A percentile compares a stretch with the other conserved stretches of the same genome.
phyloP scores from a whole-genome alignment of 2,888 invertebrate species.

The Torymus tubicola region DNA sequence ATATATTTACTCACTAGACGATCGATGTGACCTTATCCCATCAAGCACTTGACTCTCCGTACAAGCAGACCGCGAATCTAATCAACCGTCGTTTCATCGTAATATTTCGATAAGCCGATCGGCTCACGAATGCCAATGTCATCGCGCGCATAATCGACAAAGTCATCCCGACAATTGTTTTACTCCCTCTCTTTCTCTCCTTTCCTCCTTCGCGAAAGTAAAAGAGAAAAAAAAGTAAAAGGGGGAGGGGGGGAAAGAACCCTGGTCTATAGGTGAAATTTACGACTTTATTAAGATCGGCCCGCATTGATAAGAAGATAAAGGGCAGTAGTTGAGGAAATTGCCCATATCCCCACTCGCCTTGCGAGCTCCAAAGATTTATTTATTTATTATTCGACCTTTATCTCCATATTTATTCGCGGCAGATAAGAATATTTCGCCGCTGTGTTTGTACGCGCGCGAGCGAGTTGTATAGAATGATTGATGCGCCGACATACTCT shows the following conservation, averaged over 20 bases:
- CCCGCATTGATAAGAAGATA: constrained; percentile 48
- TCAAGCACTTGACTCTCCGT: too few relatives aligned
- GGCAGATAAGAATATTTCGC: constrained; percentile 52
- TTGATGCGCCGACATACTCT: constrained; percentile 48
- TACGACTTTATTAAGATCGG: constrained; percentile 55
- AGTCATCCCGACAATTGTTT: constrained; percentile 24
- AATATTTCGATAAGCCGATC: not conserved
- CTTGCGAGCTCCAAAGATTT: constrained; percentile 39
- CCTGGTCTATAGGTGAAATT: constrained; percentile 39
- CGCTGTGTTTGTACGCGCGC: not conserved
- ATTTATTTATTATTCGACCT: constrained; percentile 57
- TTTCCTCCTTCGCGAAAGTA: not conserved
- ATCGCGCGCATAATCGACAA: constrained; percentile 30
- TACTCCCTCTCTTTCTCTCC: not conserved
- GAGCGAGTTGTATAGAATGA: constrained; percentile 39
- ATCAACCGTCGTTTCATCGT: too few relatives aligned
- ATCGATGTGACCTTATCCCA: too few relatives aligned
- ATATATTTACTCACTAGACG: too few relatives aligned
- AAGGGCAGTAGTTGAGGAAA: constrained; percentile 50
- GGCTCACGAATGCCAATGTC: constrained; percentile 7
- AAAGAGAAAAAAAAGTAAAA: not conserved
- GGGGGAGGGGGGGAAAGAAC: not conserved
- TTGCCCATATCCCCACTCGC: constrained; percentile 40
- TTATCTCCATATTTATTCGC: constrained; percentile 57
- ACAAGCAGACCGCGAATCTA: too few relatives aligned